Conservation (phyloP, 1,140 invertebrate species). For the Bombus pyrosoma region DNA sequence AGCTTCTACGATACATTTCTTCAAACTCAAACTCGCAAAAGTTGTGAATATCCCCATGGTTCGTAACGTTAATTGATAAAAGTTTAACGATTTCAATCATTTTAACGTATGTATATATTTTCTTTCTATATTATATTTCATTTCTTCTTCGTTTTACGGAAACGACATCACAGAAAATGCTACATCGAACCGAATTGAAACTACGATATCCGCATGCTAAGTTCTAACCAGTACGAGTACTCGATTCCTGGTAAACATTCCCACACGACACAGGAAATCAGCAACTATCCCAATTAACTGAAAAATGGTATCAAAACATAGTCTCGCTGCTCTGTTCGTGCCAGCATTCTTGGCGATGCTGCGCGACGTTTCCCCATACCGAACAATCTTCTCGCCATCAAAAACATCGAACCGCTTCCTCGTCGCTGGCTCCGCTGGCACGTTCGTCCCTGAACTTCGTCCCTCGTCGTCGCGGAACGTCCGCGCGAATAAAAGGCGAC, state of each 20-base stretch:
- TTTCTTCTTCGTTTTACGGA: too few species aligned
- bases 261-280: not conserved
- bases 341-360: not conserved
- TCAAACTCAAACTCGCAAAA: not conserved
- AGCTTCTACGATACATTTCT: not conserved
- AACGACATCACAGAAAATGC: too few species aligned
- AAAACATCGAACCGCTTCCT: slow-evolving; percentile 14
- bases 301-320: not conserved
- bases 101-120: too few species aligned
- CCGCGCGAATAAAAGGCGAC: slow-evolving; percentile 15
- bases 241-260: not conserved
- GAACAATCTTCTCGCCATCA: not conserved
- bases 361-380: not conserved
- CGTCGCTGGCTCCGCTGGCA: not conserved
- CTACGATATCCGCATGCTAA: too few species aligned
- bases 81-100: too few species aligned
- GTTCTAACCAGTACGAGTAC: not conserved
- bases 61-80: not conserved
- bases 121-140: too few species aligned
- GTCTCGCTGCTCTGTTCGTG: not conserved
- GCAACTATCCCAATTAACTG: not conserved
- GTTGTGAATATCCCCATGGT: not conserved
- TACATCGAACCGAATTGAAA: not conserved
- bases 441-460: slow-evolving; percentile 1
- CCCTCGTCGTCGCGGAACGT: not conserved